Conservation (phyloP, 2,113 vertebrate genomes). For the Pollimyrus isidori region DNA sequence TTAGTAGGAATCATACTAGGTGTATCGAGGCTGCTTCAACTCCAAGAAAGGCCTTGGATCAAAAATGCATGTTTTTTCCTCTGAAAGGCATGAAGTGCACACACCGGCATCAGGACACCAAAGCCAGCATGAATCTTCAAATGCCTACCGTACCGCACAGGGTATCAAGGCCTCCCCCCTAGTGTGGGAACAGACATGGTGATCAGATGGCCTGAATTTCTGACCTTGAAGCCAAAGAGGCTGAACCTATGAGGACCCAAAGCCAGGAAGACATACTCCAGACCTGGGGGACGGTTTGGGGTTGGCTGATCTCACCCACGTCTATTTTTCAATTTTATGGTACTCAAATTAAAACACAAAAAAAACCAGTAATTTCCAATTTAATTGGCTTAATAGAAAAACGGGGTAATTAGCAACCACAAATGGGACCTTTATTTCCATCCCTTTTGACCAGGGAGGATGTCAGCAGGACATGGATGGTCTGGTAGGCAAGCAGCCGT, state of each 20-base stretch:
- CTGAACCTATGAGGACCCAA: neutral
- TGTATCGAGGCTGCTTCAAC: neutral
- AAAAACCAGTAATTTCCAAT: neutral
- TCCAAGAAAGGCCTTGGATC: neutral
- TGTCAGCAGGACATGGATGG: neutral
- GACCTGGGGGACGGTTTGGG: neutral
- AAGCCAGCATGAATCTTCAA: neutral
- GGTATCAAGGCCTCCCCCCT: neutral
- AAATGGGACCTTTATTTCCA: neutral
- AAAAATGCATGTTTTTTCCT: neutral
- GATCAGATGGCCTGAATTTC: neutral
- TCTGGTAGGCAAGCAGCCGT: neutral
- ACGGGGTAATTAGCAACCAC: neutral
- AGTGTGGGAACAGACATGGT: neutral
- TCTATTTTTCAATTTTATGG: neutral
- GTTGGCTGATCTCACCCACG: neutral
- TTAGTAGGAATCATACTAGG: neutral
- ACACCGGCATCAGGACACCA: neutral
- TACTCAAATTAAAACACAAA: neutral
- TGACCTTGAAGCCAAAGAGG: neutral
- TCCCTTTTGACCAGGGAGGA: neutral
- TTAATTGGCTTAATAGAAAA: conserved; percentile 3
- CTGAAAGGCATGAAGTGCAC: neutral
- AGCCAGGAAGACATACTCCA: neutral
- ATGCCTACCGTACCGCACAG: neutral